Base-by-base conservation (phyloP, 2,113 vertebrate genomes). In the Prolemur simus region DNA sequence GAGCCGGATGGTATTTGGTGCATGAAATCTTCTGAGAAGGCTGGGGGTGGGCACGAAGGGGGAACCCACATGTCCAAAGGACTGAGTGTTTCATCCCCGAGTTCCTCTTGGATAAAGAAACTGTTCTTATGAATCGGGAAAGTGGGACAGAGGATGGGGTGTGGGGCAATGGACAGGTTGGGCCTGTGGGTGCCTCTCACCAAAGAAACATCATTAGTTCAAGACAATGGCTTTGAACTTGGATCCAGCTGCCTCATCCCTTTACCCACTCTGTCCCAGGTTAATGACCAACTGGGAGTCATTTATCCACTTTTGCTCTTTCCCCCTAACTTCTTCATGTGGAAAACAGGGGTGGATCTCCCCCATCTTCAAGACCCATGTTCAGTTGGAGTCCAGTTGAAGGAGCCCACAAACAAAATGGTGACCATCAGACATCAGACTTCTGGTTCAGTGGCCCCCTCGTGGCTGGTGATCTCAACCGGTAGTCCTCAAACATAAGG, bases 1-100 rank as follows among this genome's bases (percentile, higher is more conserved):
- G 98, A 98, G 98, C 98, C 66, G 96, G 96, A 96, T 98, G 98
- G 98, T 98, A 98, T 99, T 98, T 98, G 98, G 98, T 93, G 95
- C 94, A 92, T 97, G 98, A 98, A 98, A 98, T 98, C 88, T 95
- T 97, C 8, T 27, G 89, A 83, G 95, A 95, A 94, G 94, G 39
- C 14, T 25, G 63, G 69, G 54, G 90, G 69, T 49, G 69, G 93
- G 42, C 4, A 3, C 0, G 3, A 27, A 29, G 45, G 0, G 47
- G 82, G 64, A 58, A 77, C 58, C 49, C 23, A 71, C 66, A 29
- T 6, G 3, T 84, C 86, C 60, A 63, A 74, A 96, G 68, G 90
- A 95, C 27, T 8, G 9, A 42, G 52, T 76, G 23, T 96, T 90
- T 96, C 63, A 34, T 87, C 0, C 45, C n/a, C 39, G 54, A 92